Conservation (phyloP, 1,140 invertebrate genomes). For the Scaptodrosophila lebanonensis region DNA sequence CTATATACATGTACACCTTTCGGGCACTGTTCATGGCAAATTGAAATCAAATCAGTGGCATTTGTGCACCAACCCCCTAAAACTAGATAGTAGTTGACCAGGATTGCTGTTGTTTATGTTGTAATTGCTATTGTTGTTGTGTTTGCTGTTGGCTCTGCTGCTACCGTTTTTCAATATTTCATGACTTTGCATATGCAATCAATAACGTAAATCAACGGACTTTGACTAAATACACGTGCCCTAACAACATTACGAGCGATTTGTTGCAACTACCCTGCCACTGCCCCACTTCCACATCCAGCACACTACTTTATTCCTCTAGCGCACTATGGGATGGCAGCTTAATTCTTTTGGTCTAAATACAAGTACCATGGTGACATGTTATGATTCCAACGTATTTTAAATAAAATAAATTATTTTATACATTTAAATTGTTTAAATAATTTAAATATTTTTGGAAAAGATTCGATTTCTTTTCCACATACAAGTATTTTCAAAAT, state of each 20-base stretch:
- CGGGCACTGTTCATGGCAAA: constrained; percentile 40
- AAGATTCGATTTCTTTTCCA: no score
- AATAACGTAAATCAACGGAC: constrained; percentile 59
- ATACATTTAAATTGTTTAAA: no score
- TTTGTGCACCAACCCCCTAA: constrained; percentile 1
- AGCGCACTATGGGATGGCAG: no score
- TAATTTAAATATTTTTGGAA: no score
- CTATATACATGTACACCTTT: no score
- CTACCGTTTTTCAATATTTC: constrained; percentile 63
- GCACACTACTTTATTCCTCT: no score
- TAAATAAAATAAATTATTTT: no score
- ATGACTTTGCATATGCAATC: constrained; percentile 51
- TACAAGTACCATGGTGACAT: no score
- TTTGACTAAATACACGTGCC: constrained; percentile 36
- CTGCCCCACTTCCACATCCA: no score
- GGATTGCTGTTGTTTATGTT: constrained; percentile 19
- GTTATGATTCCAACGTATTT: no score
- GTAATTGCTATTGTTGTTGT: constrained; percentile 13
- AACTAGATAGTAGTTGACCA: constrained; percentile 22
- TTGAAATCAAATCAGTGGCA: constrained; percentile 57
- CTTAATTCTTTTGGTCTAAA: no score
- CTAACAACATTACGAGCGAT: constrained; percentile 5
- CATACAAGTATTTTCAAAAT: no score
- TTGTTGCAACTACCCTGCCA: neutral
- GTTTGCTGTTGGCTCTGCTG: constrained; percentile 32